Evolutionary conservation across 2,797 vertebrate species (phyloP), one percentile per base, ranked within the genome.

Genomic region (Cirrhinus mrigala): DNA sequence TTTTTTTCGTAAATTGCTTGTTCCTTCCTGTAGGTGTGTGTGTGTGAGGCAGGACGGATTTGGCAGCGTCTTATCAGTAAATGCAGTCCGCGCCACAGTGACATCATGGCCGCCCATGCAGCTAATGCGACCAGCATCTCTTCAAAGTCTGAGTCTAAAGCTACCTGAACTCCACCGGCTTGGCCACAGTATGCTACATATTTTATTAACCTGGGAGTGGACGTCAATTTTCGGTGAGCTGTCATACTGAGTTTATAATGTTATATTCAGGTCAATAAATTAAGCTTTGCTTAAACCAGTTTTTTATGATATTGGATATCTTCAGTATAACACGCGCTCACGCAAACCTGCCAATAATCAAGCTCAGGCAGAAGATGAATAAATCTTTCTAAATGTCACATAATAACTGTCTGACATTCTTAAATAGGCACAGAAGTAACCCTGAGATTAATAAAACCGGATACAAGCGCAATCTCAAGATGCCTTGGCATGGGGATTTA

Each of bases 1-100:
- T 64, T 73, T 0, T 22, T 40, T 80, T 44, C 15, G 48, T 84
- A 56, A 44, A 77, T 76, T 40, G 73, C 60, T 68, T 24, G 9
- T 52, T 40, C 50, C 29, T 56, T 69, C 62, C 82, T 78, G 40
- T 79, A n/a, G 37, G n/a, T 44, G 54, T 46, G 22, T 62, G 48
- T 87, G 20, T 56, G 48, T 33, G 83, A 88, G 70, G 56, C 70
- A 85, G 87, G 90, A 88, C 81, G 85, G 71, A 84, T 91, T 90
- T 91, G 90, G 89, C 85, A 37, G 15, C 56, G 64, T 89, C 91
- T 94, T 94, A 94, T 94, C 94, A 90, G 92, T 86, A 86, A 78
- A 87, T 77, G 75, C 92, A 92, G 92, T 91, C 88, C 85, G 86
- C 89, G 90, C 90, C 80, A 73, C 62, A 56, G 71, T 62, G 81